Conservation (phyloP, 1,140 invertebrate species). For the Brachionus paranguensis region DNA sequence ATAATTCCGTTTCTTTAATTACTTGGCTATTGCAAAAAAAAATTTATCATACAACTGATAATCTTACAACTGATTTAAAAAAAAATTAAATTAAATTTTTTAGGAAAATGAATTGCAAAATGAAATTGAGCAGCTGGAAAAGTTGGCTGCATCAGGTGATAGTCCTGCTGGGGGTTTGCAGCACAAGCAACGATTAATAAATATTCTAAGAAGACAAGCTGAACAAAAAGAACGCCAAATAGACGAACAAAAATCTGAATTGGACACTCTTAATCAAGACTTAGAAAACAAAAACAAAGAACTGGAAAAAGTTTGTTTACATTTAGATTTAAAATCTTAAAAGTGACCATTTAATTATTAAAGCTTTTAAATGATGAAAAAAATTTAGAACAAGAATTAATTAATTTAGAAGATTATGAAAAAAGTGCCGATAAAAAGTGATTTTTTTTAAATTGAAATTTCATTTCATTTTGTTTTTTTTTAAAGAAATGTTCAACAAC, state of each 20-base stretch:
- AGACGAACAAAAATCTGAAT: slow-evolving; percentile 53
- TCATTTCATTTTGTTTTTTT: neutral
- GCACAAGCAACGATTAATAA: slow-evolving; percentile 52
- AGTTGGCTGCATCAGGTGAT: slow-evolving; percentile 43
- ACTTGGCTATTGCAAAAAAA: too few relatives aligned
- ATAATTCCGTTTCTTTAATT: too few relatives aligned
- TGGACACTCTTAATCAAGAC: slow-evolving; percentile 48
- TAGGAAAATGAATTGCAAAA: slow-evolving; percentile 46
- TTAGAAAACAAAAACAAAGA: slow-evolving; percentile 46
- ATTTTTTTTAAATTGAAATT: neutral
- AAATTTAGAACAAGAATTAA: slow-evolving; percentile 18
- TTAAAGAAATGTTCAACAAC: slow-evolving; percentile 57
- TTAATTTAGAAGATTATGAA: slow-evolving; percentile 11
- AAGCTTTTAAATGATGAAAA: slow-evolving; percentile 1
- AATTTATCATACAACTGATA: too few relatives aligned
- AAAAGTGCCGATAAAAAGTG: slow-evolving; percentile 44
- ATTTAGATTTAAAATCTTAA: neutral
- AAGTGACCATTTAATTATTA: neutral
- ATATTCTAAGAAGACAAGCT: slow-evolving; percentile 50
- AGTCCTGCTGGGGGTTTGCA: slow-evolving; percentile 48
- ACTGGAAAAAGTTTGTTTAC: slow-evolving; percentile 45
- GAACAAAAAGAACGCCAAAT: slow-evolving; percentile 47
- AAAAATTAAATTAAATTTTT: neutral
- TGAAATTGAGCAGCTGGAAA: slow-evolving; percentile 52
- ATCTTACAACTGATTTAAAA: too few relatives aligned